Conservation (phyloP, 1,140 invertebrate species). For the Chironomus tepperi region DNA sequence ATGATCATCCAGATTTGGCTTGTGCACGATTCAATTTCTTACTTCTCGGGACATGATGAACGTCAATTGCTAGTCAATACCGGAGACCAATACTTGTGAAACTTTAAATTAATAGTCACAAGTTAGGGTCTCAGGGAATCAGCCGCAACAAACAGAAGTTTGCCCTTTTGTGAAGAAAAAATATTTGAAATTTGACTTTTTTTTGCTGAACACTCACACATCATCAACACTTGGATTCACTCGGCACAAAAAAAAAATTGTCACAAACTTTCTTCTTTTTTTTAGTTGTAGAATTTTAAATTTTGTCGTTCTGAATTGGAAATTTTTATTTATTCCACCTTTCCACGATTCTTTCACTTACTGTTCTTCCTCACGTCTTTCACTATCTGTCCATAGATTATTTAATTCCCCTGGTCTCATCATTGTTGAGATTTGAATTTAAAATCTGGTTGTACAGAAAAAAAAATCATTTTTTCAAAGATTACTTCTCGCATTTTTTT, state of each 20-base stretch:
- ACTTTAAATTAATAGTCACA: conserved; percentile 40
- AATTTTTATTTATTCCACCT: too few species aligned
- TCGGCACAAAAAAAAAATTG: background rate
- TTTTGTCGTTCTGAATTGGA: background rate
- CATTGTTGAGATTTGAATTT: too few species aligned
- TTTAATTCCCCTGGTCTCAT: too few species aligned
- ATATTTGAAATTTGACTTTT: conserved; percentile 5
- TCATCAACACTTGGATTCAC: background rate
- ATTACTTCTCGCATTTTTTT: background rate
- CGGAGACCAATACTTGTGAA: conserved; percentile 43
- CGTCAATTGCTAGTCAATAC: conserved; percentile 35
- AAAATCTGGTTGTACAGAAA: too few species aligned
- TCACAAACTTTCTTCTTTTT: conserved; percentile 7
- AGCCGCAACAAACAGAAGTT: conserved; percentile 31
- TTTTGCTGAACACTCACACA: background rate
- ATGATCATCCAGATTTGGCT: too few species aligned
- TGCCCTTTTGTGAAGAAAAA: background rate
- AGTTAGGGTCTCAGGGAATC: conserved; percentile 43
- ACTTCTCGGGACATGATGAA: too few species aligned
- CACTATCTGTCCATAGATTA: too few species aligned
- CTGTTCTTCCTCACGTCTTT: too few species aligned
- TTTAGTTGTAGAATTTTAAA: background rate
- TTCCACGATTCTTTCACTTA: too few species aligned
- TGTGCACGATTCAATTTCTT: too few species aligned
- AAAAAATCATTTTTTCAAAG: too few species aligned